Base-by-base conservation (phyloP, 2,797 vertebrate species). In the Tolypeutes matacus region DNA sequence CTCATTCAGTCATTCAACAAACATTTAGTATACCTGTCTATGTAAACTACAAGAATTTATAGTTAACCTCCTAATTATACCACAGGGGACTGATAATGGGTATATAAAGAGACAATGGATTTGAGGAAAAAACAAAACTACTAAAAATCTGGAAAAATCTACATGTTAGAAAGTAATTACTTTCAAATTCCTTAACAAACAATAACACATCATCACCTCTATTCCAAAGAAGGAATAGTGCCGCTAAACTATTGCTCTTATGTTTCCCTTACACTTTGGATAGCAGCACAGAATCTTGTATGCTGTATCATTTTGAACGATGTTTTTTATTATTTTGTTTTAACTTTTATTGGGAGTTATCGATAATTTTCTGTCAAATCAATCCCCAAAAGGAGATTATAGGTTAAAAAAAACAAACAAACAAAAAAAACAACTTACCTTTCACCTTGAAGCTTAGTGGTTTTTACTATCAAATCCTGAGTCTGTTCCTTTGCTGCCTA, bases 401-500 rank as follows among this genome's bases (percentile, higher is more conserved):
- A 58, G 17, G 53, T 53, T 27, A n/a, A 27, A 88, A 34, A 89
- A 96, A 80, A 96, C 83, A 31, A 95, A 53, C 53, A 97, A 39
- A 39, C 39, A 3, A 39, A 39, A 39, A 39, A 39, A 39, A 39
- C 3, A 39, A 3, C 97, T 58, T 98, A 99, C 99, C 99, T 99
- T 98, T 99, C 99, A 93, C 99, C 99, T 97, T 99, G 99, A 91
- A 99, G 99, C 97, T 99, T 99, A 97, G 99, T 99, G 86, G 99
- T 99, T 98, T 99, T 99, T 60, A 99, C 98, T 80, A 99, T 99
- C 96, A 99, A 98, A 98, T 99, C 99, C 97, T 99, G 99, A 8
- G 99, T 99, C 98, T 99, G 99, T 34, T 99, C 99, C 97, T 99
- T 99, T 42, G 99, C 99, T 95, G 99, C 99, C 99, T 99, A 97